Conservation (phyloP, 1,140 invertebrate species). For the Chironomus tepperi region DNA sequence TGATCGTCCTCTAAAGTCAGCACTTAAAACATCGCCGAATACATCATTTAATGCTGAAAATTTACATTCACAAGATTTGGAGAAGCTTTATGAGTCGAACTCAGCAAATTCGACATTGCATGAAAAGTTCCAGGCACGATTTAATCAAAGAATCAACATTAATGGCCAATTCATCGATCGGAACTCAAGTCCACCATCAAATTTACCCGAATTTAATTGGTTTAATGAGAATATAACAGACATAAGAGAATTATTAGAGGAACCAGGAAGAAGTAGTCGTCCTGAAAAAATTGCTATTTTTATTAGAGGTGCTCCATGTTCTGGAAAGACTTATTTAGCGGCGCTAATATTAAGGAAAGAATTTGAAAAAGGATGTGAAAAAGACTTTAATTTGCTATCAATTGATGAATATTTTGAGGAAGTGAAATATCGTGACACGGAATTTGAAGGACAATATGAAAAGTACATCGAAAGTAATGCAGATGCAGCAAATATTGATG, state of each 20-base stretch:
- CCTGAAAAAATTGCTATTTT: constrained; percentile 82
- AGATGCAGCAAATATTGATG: constrained; percentile 40
- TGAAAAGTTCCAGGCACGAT: background rate
- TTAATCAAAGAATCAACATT: background rate
- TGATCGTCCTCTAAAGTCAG: background rate
- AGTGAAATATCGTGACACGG: background rate
- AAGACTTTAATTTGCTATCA: constrained; percentile 60
- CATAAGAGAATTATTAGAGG: background rate
- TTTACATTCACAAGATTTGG: background rate
- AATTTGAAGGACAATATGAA: background rate
- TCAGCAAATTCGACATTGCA: background rate
- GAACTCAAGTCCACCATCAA: background rate
- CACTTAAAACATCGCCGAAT: background rate
- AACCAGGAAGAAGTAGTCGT: constrained; percentile 35
- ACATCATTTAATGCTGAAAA: background rate
- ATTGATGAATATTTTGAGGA: constrained; percentile 43
- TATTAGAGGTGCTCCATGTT: constrained; percentile 77
- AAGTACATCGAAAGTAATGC: background rate
- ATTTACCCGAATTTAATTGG: constrained; percentile 11
- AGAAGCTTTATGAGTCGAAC: background rate
- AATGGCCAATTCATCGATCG: background rate
- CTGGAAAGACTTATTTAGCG: constrained; percentile 74
- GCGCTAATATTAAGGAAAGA: constrained; percentile 69
- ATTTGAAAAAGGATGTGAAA: constrained; percentile 36
- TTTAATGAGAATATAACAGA: background rate